A percentile compares a stretch with the other conserved stretches of the same genome.
Conservation (phyloP, 2,888 invertebrate species). For the Erebia ligea region DNA sequence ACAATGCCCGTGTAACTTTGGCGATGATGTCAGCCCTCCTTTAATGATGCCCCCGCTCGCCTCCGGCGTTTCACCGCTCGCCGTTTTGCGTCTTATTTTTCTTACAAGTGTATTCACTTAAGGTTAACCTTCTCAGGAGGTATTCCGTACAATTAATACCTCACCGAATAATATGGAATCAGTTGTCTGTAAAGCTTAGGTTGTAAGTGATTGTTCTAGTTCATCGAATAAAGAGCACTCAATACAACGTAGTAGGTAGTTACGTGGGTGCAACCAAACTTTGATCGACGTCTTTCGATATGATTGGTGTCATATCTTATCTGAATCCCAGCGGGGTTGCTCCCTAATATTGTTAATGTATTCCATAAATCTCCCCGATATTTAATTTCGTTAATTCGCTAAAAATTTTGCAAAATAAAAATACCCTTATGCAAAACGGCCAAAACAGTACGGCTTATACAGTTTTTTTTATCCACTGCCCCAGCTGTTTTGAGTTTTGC, state of each 20-base stretch:
- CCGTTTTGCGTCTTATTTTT: slow-evolving; percentile 51
- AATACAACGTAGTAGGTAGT: not conserved
- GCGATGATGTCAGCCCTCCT: slow-evolving; percentile 80
- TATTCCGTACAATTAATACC: not conserved
- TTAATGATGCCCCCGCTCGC: slow-evolving; percentile 49
- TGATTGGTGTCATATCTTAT: too few species aligned
- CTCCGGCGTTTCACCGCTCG: slow-evolving; percentile 64
- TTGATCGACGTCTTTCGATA: too few species aligned
- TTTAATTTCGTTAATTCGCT: too few species aligned
- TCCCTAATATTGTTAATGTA: too few species aligned
- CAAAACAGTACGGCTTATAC: not conserved
- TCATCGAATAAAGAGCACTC: not conserved
- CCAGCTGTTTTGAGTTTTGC: slow-evolving; percentile 24
- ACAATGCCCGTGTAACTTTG: slow-evolving; percentile 70
- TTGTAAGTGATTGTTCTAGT: not conserved
- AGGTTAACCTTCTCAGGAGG: slow-evolving; percentile 3
- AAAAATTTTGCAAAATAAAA: too few species aligned
- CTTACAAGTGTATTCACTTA: slow-evolving; percentile 36
- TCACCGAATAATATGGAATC: not conserved
- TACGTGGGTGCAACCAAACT: not conserved
- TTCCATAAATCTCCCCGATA: too few species aligned
- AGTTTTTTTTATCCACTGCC: slow-evolving; percentile 17
- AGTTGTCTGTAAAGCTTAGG: not conserved
- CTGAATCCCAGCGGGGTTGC: too few species aligned
- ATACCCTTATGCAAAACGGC: not conserved